phyloP scores from a whole-genome alignment of 2,888 invertebrate genomes.

The Aricia artaxerxes region DNA sequence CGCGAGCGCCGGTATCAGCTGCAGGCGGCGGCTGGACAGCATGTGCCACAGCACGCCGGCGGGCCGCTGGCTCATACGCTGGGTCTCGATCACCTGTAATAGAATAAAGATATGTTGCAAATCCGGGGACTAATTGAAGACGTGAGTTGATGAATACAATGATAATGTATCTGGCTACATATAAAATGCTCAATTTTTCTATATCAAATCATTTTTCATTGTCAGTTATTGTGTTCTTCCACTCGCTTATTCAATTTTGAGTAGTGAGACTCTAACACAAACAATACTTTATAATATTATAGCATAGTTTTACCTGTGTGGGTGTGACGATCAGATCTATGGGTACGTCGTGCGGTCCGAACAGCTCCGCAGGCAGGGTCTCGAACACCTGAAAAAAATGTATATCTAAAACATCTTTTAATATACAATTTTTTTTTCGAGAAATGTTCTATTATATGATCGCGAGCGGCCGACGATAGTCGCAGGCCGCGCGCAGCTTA shows the following conservation, averaged over 20 bases:
- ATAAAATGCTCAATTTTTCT: no score
- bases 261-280: background rate
- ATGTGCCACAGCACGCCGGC: slow-evolving; percentile 89
- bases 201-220: no score
- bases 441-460: no score
- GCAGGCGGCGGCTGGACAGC: slow-evolving; percentile 85
- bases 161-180: no score
- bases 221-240: no score
- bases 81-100: slow-evolving; percentile 69
- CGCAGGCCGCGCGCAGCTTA: no score
- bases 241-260: background rate
- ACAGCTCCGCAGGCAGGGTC: slow-evolving; percentile 86
- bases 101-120: slow-evolving; percentile 11
- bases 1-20: slow-evolving; percentile 86
- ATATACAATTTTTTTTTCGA: no score
- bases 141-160: no score
- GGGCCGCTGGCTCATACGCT: slow-evolving; percentile 80
- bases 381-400: slow-evolving; percentile 82
- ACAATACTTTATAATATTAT: no score
- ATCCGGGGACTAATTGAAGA: background rate
- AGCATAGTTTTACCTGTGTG: slow-evolving; percentile 79
- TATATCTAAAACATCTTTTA: no score
- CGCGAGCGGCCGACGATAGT: no score
- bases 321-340: slow-evolving; percentile 94
- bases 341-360: slow-evolving; percentile 90